Percentiles rank a stretch among this genome's conserved stretches.
Conservation (phyloP, 92 coral and sea anemone genomes). For the Montipora capitata region DNA sequence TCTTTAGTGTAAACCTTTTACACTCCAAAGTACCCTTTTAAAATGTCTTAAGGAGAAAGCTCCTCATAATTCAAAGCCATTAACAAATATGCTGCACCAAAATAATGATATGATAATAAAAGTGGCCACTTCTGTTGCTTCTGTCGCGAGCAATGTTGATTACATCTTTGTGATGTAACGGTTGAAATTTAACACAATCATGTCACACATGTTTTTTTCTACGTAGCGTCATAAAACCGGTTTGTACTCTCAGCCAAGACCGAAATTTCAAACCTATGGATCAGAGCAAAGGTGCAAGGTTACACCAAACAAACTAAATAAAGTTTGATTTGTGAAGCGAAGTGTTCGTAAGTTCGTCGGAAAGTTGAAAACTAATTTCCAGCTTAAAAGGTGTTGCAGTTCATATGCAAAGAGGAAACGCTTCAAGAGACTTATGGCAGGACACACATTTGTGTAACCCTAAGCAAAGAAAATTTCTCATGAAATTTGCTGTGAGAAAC, state of each 20-base stretch:
- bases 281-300: background rate
- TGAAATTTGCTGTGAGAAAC: background rate
- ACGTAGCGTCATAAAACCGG: background rate
- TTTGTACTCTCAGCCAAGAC: background rate
- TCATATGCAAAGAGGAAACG: background rate
- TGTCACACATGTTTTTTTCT: background rate
- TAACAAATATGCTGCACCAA: too few species aligned
- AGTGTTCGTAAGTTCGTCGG: background rate
- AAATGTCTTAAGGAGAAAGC: too few species aligned
- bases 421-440: background rate
- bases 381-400: background rate
- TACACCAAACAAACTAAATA: background rate
- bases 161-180: constrained; percentile 20
- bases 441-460: background rate
- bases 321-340: background rate
- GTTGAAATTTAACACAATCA: background rate
- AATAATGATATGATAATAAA: too few species aligned
- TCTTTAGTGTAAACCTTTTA: too few species aligned
- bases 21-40: too few species aligned
- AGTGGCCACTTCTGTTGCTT: too few species aligned
- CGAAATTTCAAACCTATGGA: background rate
- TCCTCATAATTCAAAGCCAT: too few species aligned
- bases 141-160: constrained; percentile 2
- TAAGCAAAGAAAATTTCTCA: background rate
- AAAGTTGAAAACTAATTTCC: constrained; percentile 13